Base-by-base conservation (phyloP, 35 echinoderm and acorn worm species). In the Nesometra sesokonis region DNA sequence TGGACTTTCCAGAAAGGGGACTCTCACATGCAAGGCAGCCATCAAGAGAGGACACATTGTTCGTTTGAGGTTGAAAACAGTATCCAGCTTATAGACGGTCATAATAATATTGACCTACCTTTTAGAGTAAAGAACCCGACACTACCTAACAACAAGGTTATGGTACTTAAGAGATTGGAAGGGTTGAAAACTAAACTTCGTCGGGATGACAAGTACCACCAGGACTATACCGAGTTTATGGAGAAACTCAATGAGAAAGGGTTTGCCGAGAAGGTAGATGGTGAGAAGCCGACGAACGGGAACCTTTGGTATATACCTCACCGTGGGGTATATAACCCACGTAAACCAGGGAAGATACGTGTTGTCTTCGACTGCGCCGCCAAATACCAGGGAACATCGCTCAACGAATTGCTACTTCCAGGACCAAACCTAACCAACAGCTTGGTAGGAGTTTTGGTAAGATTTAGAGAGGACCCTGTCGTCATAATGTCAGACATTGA, bases 301-400 rank as follows among this genome's bases (percentile, higher is more conserved):
- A 80, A 80, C 2, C 2, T 23, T 33, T 80, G 79, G 79, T 80
- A 80, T 33, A 80, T 32, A 80, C 79, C 79, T 33, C 79, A 80
- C 31, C 79, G 32, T n/a, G 79, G 79, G 11, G 79, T 80, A 34
- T 80, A 80, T 36, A 33, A 80, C 35, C 79, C 79, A 80, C 79
- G 31, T 11, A 80, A 80, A 32, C 19, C 31, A 33, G 32, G 35
- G 32, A 80, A 80, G 35, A 80, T 80, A 80, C 32, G 79, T 34
- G 79, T 80, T 31, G 79, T 80, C 32, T 80, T 80, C 35, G 79
- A 80, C 31, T 80, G 79, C 23, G 32, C 79, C 0, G 79, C 79
- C 32, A 80, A n/a, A 80, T 80, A 7, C 23, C 79, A 80, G 27
- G 79, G 79, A 34, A 36, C 35, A 36, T 80, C 79, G 4, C 35